Percentiles rank a stretch among this genome's conserved stretches.
Evolutionary conservation across 2,113 vertebrate species (phyloP).

Genomic region (Catharus bicknelli): DNA sequence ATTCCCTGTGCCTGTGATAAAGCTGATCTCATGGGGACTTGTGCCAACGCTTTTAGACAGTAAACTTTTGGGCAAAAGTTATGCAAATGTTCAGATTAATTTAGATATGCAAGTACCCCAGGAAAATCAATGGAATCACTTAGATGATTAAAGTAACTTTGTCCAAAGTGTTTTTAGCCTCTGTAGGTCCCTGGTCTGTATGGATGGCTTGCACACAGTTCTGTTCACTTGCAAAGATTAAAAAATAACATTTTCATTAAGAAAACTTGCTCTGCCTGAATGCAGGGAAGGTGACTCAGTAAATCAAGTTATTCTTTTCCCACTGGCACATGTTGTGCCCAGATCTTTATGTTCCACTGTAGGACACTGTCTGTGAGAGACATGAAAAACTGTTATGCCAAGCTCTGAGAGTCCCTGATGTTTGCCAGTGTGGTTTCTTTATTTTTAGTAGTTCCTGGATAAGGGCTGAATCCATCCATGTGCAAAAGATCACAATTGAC

Average conservation of each 20-base stretch:
- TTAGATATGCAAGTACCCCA: neutral
- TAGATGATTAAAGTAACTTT: slow-evolving; percentile 48
- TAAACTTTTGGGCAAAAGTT: neutral
- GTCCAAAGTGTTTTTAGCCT: neutral
- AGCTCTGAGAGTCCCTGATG: neutral
- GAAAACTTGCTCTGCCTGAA: neutral
- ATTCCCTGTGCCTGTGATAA: neutral
- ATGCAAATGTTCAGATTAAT: slow-evolving; percentile 11
- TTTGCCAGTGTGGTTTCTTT: neutral
- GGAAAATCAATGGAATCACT: slow-evolving; percentile 53
- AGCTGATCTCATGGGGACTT: neutral
- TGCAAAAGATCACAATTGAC: slow-evolving; percentile 65
- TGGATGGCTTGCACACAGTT: neutral
- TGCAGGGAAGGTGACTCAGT: neutral
- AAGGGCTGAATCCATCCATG: slow-evolving; percentile 49
- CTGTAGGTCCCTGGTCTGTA: neutral
- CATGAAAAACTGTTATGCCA: neutral
- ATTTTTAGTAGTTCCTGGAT: slow-evolving; percentile 19
- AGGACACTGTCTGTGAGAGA: neutral
- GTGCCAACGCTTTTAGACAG: slow-evolving; percentile 23
- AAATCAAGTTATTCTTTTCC: neutral
- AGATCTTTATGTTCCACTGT: neutral
- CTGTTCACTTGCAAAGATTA: neutral
- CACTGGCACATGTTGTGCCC: neutral
- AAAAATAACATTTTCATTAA: neutral